Evolutionary conservation across 2,888 invertebrate species (phyloP).

Genomic region (Cheilosia scutellata): DNA sequence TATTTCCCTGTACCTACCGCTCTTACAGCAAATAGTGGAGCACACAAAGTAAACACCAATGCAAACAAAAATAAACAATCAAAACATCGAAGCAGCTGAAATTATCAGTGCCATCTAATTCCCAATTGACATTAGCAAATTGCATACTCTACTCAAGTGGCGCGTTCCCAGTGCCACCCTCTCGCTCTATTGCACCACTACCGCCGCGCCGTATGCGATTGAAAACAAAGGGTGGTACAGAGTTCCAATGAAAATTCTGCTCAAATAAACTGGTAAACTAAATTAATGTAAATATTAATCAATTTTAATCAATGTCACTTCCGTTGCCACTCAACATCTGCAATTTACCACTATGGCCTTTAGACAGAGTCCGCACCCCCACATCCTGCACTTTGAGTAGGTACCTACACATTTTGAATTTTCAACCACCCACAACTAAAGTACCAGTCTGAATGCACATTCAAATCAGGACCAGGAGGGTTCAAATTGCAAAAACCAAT

Average conservation of each 20-base stretch:
- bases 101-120: slow-evolving; percentile 73
- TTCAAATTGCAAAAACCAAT: slow-evolving; percentile 66
- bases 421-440: slow-evolving; percentile 11
- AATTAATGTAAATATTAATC: slow-evolving; percentile 76
- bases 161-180: neutral
- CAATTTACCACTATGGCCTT: slow-evolving; percentile 52
- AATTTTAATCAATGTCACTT: slow-evolving; percentile 76
- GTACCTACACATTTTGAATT: too few relatives aligned
- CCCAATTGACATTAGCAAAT: slow-evolving; percentile 74
- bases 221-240: slow-evolving; percentile 10
- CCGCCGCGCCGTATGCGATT: neutral
- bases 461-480: slow-evolving; percentile 60
- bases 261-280: slow-evolving; percentile 74
- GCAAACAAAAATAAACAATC: slow-evolving; percentile 63
- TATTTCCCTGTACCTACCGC: neutral
- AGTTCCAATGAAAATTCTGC: slow-evolving; percentile 54
- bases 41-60: slow-evolving; percentile 45
- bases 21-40: slow-evolving; percentile 1
- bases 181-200: neutral
- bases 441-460: slow-evolving; percentile 42
- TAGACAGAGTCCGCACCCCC: neutral
- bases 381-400: too few relatives aligned
- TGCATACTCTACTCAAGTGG: slow-evolving; percentile 45
- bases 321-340: slow-evolving; percentile 65
- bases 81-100: slow-evolving; percentile 64